phyloP scores from a whole-genome alignment of 2,797 vertebrate species.

The Streptopelia turtur region DNA sequence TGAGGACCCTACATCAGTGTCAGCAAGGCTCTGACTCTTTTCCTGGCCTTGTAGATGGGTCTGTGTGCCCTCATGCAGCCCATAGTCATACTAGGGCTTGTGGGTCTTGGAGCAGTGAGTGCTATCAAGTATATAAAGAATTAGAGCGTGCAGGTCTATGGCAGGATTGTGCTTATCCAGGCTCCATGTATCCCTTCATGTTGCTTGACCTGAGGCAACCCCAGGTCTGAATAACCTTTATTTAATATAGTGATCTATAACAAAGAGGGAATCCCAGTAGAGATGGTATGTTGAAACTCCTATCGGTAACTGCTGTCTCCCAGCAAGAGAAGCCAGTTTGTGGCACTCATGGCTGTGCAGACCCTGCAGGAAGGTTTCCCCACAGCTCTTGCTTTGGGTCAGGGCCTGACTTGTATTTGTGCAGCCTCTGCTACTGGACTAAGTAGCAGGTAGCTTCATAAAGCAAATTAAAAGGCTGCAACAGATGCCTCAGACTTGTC shows the following conservation, averaged over 20 bases:
- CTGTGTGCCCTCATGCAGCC: not conserved
- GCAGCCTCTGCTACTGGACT: not conserved
- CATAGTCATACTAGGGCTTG: not conserved
- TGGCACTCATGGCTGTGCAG: not conserved
- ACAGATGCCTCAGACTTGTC: not conserved
- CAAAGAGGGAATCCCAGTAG: not conserved
- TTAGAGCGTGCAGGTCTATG: not conserved
- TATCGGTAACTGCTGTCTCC: not conserved
- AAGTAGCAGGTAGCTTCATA: not conserved
- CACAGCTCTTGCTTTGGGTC: not conserved
- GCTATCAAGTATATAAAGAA: not conserved
- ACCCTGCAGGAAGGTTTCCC: not conserved
- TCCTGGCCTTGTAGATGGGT: not conserved
- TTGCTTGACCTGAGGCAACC: not conserved
- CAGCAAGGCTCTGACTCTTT: not conserved
- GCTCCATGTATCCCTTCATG: not conserved
- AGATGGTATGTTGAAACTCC: not conserved
- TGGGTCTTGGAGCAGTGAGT: rapidly evolving
- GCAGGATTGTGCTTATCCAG: not conserved
- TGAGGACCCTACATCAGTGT: not conserved
- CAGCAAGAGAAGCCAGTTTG: not conserved
- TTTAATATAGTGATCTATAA: not conserved
- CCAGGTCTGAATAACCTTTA: not conserved
- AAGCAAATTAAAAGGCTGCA: not conserved
- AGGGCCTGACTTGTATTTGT: not conserved